Base-by-base conservation (phyloP, 1,140 invertebrate species). In the Drosophila aff. region DNA sequence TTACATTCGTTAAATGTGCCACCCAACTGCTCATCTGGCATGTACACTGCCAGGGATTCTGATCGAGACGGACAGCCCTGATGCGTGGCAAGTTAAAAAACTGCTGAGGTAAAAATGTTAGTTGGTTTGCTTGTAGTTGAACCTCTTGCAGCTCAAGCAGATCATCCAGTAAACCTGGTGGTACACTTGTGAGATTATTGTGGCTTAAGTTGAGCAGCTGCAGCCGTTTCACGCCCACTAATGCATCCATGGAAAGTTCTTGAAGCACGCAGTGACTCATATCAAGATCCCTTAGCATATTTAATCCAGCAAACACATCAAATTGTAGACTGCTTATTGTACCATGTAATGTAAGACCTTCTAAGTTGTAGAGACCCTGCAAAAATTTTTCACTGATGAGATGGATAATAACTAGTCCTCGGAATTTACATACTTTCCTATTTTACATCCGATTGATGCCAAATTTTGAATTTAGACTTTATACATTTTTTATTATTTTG, bases 11-110 rank as follows among this genome's bases (percentile, higher is more conserved):
- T 18, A 94, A 75, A 33, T 93, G 92, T 44, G 94, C 94, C 80
- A 95, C 94, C 96, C 95, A 96, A 43, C 93, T 93, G 53, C 79
- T 89, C 95, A 96, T 95, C 3, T 93, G 92, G 80, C 96, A 96
- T 41, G 94, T 94, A 79, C 96, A 96, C 67, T 96, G 94, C 96
- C 96, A 96, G 11, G 95, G 95, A 93, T 96, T 96, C 10, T 94
- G 93, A 38, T 75, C 83, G 5, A 92, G 76, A 58, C 95, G 93
- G 4, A 95, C 93, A 43, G 96, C 87, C 92, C 94, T 94, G 68
- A 94, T 80, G 1, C 93, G 93, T 52, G 95, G 91, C 63, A 87
- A 93, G 53, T 91, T 64, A 96, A 96, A 66, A 96, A 93, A 46
- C 93, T 93, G 33, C 76, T 74, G 10, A 23, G 95, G 94, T 53